These are phyloP conservation scores for Cerastis rubricosa DNA, from an alignment of 2,888 invertebrate genomes.

Conservation along the genomic window DNA sequence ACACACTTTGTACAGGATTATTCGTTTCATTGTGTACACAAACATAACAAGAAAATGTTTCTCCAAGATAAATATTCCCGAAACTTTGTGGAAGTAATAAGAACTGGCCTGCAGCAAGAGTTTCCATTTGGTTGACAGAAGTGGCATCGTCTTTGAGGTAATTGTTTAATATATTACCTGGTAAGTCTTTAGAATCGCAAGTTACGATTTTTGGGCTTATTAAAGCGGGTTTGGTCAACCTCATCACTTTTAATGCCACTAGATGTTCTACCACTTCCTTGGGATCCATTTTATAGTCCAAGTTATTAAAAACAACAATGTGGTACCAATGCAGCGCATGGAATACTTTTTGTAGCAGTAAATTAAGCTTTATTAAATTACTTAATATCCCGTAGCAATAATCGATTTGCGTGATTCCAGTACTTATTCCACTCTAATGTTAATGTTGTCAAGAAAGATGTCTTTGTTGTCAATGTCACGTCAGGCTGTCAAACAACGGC, in stretches of 20 bases:
- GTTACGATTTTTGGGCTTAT: constrained; percentile 95
- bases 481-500: background rate
- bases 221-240: constrained; percentile 97
- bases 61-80: constrained; percentile 99
- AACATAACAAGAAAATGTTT: constrained; percentile 99
- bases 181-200: constrained; percentile 96
- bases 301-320: constrained; percentile 11
- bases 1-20: constrained; percentile 95
- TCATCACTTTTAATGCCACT: constrained; percentile 95
- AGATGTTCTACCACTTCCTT: constrained; percentile 92
- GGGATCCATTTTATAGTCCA: constrained; percentile 86
- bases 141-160: constrained; percentile 96
- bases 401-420: background rate
- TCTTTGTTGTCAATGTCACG: background rate
- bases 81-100: constrained; percentile 98
- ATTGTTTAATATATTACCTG: constrained; percentile 95
- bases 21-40: constrained; percentile 99
- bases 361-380: background rate
- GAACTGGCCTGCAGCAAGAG: constrained; percentile 96
- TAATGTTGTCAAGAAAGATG: background rate
- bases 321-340: background rate
- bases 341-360: background rate
- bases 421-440: too few relatives aligned
- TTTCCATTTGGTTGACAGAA: constrained; percentile 95
- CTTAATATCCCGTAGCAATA: background rate